Base-by-base conservation (phyloP, 1,140 invertebrate species). In the Venustaconcha ellipsiformis region DNA sequence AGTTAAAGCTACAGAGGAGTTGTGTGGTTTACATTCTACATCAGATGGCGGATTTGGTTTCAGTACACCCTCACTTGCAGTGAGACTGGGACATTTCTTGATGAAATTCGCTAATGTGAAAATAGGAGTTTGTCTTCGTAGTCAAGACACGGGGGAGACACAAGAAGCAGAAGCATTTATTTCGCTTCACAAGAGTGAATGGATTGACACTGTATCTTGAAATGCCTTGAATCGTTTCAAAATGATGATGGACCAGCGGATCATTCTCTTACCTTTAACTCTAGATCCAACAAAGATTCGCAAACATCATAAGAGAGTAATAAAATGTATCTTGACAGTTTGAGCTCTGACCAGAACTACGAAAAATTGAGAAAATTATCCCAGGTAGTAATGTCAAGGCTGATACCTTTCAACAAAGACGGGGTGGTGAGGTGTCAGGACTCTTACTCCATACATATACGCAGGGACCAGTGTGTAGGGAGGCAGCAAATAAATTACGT, bases 401-500 rank as follows among this genome's bases (percentile, higher is more conserved):
- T 70, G 23, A 70, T 58, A 17, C 57, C 59, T 3, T 70, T 70
- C 23, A 70, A 70, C 56, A 70, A 30, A 15, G 56, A 15, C 48
- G 57, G 15, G 67, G 67, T n/a, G 67, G 56, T 20, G 67, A 70
- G 23, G 67, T 70, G 11, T 57, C 67, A 57, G 13, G 67, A 55
- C 26, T 70, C 57, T 70, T 70, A 57, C 26, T 70, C 15, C n/a
- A 70, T 23, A 70, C 67, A 57, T 70, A 70, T 18, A 14, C 58
- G 1, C 18, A 15, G 14, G 2, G 26, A 57, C 67, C 67, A 58
- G 23, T 58, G 18, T 70, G 67, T 57, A 57, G 26, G 1, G 56
- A 70, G 6, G 8, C 14, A 15, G 67, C 18, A 8, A 70, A 70
- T 26, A 70, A 58, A 13, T 70, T 3, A 13, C 26, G 67, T 59